Base-by-base conservation (phyloP, 1,140 invertebrate genomes). In the Macrotrachela quadricornifera region DNA sequence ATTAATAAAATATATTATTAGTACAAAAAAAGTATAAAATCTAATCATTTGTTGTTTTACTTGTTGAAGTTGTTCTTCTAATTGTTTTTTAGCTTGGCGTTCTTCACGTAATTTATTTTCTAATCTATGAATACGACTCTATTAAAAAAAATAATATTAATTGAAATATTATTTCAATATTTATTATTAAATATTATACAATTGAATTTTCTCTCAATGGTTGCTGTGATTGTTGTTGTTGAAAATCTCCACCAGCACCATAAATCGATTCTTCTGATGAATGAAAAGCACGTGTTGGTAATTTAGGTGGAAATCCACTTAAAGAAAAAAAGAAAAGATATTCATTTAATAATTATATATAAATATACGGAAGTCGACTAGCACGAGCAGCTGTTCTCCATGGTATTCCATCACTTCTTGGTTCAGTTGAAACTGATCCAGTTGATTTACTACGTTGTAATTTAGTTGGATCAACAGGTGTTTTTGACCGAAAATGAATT, bases 331-430 rank as follows among this genome's bases (percentile, higher is more conserved):
- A 21, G 49, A 14, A 15, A 13, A 42, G 3, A 10, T 10, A n/a
- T 45, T 14, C 1, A 40, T 49, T 30, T 12, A 36, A 16, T 50
- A 21, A 39, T n/a, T 38, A 13, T 37, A 36, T 3, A 13, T 12
- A 6, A 1, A 49, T 49, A 42, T 10, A 66, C 64, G 62, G 64
- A 58, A 61, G 63, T 59, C 66, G 61, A 42, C 61, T 62, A n/a
- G 67, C 67, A 40, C 67, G 54, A 8, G 61, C 60, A n/a, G 67
- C 66, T 6, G 66, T 67, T 52, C 67, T 62, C 67, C 67, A 69
- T 4, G 67, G 67, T 40, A 67, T 49, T 0, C 66, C 65, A 15
- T 36, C 46, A 11, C 14, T n/a, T 37, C 39, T 49, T 15, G 59
- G 58, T 42, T 59, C 51, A 0, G 41, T 41, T 36, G 49, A 51